A percentile compares a stretch with the other conserved stretches of the same genome.
phyloP scores from a whole-genome alignment of 1,140 invertebrate genomes.

The Luehdorfia chinensis region DNA sequence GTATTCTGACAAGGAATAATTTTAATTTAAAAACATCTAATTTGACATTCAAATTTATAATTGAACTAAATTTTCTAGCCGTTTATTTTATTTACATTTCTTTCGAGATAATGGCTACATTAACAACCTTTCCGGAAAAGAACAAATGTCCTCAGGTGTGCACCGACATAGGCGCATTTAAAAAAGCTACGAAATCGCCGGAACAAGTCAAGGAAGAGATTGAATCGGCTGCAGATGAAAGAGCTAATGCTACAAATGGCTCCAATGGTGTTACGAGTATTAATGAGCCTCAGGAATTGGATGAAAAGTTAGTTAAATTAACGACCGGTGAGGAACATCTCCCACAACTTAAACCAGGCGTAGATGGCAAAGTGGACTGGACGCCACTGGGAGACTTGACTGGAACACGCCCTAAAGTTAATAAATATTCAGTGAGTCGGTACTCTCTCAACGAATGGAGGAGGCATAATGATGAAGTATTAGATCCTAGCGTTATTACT shows the following conservation, averaged over 20 bases:
- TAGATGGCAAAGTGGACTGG: constrained; percentile 83
- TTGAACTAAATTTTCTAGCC: no score
- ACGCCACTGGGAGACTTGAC: constrained; percentile 81
- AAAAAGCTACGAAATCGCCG: constrained; percentile 45
- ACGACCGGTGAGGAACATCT: no score
- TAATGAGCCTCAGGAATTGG: constrained; percentile 18
- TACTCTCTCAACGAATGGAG: constrained; percentile 84
- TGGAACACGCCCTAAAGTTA: constrained; percentile 83
- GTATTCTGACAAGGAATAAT: no score
- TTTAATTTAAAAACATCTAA: no score
- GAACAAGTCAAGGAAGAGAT: constrained; percentile 44
- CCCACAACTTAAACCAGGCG: constrained; percentile 80
- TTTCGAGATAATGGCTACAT: constrained; percentile 25
- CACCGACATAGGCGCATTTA: constrained; percentile 56
- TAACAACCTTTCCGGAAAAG: constrained; percentile 52
- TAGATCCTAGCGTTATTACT: constrained; percentile 71
- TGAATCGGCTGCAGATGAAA: constrained; percentile 24
- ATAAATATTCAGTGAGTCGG: constrained; percentile 85
- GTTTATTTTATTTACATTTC: constrained; percentile 9
- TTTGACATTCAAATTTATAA: no score
- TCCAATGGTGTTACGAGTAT: neutral
- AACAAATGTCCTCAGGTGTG: constrained; percentile 59
- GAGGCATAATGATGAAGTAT: constrained; percentile 79
- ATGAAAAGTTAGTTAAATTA: no score
- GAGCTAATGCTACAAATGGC: neutral